Conservation (phyloP, 2,113 vertebrate genomes). For the Morone saxatilis region DNA sequence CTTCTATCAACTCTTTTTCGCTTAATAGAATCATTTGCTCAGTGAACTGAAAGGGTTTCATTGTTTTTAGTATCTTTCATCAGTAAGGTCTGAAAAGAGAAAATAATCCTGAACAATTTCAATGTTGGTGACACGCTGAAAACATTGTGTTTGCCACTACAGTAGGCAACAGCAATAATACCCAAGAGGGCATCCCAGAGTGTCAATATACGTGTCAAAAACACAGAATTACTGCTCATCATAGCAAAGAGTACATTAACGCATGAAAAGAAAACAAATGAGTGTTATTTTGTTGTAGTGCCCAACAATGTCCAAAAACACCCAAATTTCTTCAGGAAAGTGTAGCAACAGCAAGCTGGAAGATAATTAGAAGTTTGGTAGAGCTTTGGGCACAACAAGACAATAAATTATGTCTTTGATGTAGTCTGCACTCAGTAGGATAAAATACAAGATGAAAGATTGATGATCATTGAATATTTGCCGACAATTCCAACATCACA, state of each 20-base stretch:
- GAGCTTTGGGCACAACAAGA: background rate
- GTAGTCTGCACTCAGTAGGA: background rate
- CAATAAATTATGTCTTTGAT: slow-evolving; percentile 1
- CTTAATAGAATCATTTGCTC: background rate
- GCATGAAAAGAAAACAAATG: background rate
- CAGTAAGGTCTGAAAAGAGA: background rate
- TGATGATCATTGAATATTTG: background rate
- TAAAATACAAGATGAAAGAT: background rate
- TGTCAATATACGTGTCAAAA: background rate
- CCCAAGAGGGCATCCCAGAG: background rate
- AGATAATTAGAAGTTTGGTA: background rate
- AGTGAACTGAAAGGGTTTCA: background rate
- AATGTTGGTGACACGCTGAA: background rate
- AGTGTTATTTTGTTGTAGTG: background rate
- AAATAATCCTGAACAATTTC: background rate
- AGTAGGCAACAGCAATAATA: background rate
- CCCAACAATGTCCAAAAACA: background rate
- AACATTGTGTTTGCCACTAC: background rate
- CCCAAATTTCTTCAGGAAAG: background rate
- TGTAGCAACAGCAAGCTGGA: background rate
- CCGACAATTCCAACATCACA: background rate
- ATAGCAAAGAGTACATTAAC: background rate
- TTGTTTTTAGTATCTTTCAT: background rate
- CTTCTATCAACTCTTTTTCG: background rate
- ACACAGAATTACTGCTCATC: background rate